These are phyloP conservation scores for Cladopsammia gracilis DNA, from an alignment of 64 coral and sea anemone species.

Conservation along the genomic window DNA sequence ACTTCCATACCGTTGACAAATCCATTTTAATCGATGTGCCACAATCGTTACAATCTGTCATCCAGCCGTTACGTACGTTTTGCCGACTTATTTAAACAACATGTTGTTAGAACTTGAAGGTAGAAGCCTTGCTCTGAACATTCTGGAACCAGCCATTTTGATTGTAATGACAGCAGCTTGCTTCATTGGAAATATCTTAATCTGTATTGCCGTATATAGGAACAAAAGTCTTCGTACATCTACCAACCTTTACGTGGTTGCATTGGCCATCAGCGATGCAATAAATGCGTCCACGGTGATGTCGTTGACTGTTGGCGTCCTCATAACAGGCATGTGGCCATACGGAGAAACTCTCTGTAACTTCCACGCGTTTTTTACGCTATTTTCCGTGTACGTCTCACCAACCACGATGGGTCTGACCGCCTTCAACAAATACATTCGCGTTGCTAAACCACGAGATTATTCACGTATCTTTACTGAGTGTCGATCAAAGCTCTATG, in stretches of 20 bases:
- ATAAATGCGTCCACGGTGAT: background rate
- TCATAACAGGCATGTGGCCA: too few relatives aligned
- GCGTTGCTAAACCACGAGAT: background rate
- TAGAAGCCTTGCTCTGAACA: constrained; percentile 34
- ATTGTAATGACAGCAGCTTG: constrained; percentile 40
- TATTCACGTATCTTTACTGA: background rate
- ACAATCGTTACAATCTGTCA: too few relatives aligned
- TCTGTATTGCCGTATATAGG: constrained; percentile 39
- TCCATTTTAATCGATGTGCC: too few relatives aligned
- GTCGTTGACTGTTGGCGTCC: background rate
- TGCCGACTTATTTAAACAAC: too few relatives aligned
- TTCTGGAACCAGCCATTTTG: constrained; percentile 38
- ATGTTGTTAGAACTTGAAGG: background rate
- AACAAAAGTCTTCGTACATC: constrained; percentile 53
- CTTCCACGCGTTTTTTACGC: too few relatives aligned
- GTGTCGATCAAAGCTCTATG: background rate
- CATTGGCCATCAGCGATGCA: constrained; percentile 7
- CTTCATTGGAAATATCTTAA: constrained; percentile 45
- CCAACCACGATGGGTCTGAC: background rate
- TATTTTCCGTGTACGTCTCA: background rate
- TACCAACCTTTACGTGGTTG: constrained; percentile 54
- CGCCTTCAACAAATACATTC: background rate
- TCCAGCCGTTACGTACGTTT: too few relatives aligned
- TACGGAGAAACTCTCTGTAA: too few relatives aligned
- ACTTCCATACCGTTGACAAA: too few relatives aligned